A percentile compares a stretch with the other conserved stretches of the same genome.
phyloP scores from a whole-genome alignment of 2,888 invertebrate genomes.

The Malachius bipustulatus region DNA sequence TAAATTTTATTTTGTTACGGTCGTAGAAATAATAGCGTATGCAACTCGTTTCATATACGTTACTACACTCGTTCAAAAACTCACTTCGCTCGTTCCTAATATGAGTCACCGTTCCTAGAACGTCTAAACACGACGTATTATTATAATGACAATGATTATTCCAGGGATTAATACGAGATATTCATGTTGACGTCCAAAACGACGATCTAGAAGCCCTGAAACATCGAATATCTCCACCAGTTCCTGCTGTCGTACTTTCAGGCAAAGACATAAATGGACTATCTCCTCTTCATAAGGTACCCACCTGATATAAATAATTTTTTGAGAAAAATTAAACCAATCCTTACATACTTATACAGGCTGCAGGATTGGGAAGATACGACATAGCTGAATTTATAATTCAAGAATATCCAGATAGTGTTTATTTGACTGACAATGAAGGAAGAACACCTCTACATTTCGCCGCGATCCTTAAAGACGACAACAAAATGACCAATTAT shows the following conservation, averaged over 20 bases:
- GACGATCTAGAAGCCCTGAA: conserved; percentile 63
- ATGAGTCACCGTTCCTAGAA: too few relatives aligned
- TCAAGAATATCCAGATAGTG: conserved; percentile 54
- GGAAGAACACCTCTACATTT: conserved; percentile 83
- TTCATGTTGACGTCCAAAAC: conserved; percentile 65
- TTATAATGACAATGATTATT: conserved; percentile 23
- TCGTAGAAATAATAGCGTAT: too few relatives aligned
- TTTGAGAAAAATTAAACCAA: neutral
- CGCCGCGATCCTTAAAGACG: conserved; percentile 69
- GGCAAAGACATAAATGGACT: conserved; percentile 42
- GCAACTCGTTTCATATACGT: too few relatives aligned
- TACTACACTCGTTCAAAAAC: too few relatives aligned
- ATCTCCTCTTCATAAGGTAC: conserved; percentile 76
- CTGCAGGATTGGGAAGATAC: conserved; percentile 68
- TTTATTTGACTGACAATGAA: conserved; percentile 63
- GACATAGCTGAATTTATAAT: conserved; percentile 64
- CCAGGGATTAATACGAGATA: conserved; percentile 69
- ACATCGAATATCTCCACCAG: conserved; percentile 53
- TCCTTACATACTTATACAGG: conserved; percentile 44
- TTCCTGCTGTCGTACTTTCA: conserved; percentile 57
- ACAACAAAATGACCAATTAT: conserved; percentile 63
- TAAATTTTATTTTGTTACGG: too few relatives aligned
- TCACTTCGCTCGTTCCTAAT: too few relatives aligned
- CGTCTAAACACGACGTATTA: too few relatives aligned
- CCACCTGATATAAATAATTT: too few relatives aligned